Evolutionary conservation across 2,888 invertebrate species (phyloP).

Genomic region (Tiliacea citrago): DNA sequence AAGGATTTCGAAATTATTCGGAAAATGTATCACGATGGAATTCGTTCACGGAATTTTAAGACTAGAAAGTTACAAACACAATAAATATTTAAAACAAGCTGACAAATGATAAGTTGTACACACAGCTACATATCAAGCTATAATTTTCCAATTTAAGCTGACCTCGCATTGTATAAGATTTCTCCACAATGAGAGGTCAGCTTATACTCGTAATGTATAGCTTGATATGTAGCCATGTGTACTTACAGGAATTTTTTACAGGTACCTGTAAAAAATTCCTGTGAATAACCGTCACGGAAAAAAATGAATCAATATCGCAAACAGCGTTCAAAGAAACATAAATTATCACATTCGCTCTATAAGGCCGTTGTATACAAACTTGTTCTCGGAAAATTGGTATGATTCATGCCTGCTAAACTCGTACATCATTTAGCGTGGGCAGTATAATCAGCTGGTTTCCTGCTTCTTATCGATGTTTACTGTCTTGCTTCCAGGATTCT

Average conservation of each 20-base stretch:
- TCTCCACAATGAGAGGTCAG: too few species aligned
- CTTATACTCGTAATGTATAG: too few species aligned
- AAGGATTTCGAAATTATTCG: conserved; percentile 18
- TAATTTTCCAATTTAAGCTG: too few species aligned
- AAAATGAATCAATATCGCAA: conserved; percentile 11
- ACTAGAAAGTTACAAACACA: background rate
- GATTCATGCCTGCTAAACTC: conserved; percentile 29
- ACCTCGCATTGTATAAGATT: too few species aligned
- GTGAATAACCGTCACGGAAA: conserved; percentile 18
- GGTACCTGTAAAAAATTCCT: too few species aligned
- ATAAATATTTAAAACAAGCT: background rate
- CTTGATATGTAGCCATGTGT: too few species aligned
- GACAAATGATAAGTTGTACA: too few species aligned
- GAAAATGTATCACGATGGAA: background rate
- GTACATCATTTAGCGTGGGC: conserved; percentile 9
- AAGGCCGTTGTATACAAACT: conserved; percentile 28
- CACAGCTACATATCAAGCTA: too few species aligned
- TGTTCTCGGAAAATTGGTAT: conserved; percentile 31
- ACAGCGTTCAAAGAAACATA: conserved; percentile 29
- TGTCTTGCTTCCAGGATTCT: conserved; percentile 19
- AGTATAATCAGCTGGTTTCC: conserved; percentile 17
- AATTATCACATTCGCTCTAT: conserved; percentile 30
- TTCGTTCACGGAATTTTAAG: conserved; percentile 27
- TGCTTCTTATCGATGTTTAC: conserved; percentile 18
- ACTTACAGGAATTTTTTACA: too few species aligned